phyloP scores from a whole-genome alignment of 1,140 invertebrate species.

The Caenorhabditis brenneri region DNA sequence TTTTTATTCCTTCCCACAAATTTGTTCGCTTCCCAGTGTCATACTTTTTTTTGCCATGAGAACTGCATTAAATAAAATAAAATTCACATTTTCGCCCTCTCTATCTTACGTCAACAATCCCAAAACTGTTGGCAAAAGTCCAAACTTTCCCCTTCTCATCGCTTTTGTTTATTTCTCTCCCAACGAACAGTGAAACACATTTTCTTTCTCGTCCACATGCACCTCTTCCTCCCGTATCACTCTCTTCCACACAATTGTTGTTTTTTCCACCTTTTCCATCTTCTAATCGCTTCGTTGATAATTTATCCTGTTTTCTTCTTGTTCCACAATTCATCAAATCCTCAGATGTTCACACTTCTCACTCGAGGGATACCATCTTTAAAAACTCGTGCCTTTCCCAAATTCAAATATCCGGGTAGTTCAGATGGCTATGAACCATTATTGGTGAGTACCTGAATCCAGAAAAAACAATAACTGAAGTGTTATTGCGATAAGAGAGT shows the following conservation, averaged over 20 bases:
- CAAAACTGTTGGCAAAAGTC: background rate
- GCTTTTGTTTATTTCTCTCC: constrained; percentile 7
- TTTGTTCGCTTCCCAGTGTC: no score
- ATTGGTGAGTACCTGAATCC: background rate
- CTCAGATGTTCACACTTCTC: constrained; percentile 38
- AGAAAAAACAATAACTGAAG: background rate
- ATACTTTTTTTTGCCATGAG: no score
- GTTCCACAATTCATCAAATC: background rate
- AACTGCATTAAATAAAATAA: no score
- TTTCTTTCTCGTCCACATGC: background rate
- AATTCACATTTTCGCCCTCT: no score
- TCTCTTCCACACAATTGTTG: background rate
- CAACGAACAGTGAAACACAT: background rate
- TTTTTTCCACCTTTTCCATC: background rate
- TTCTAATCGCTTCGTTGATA: background rate
- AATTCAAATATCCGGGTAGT: background rate
- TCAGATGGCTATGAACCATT: constrained; percentile 30
- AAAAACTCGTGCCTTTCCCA: background rate
- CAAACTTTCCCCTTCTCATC: background rate
- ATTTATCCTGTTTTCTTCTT: background rate
- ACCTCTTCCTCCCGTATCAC: background rate
- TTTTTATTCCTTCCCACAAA: no score
- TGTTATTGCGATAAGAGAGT: background rate
- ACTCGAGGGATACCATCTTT: constrained; percentile 34
- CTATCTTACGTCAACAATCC: background rate